These are phyloP conservation scores for Botia kubotai DNA, from an alignment of 2,797 vertebrate species.

Conservation along the genomic window DNA sequence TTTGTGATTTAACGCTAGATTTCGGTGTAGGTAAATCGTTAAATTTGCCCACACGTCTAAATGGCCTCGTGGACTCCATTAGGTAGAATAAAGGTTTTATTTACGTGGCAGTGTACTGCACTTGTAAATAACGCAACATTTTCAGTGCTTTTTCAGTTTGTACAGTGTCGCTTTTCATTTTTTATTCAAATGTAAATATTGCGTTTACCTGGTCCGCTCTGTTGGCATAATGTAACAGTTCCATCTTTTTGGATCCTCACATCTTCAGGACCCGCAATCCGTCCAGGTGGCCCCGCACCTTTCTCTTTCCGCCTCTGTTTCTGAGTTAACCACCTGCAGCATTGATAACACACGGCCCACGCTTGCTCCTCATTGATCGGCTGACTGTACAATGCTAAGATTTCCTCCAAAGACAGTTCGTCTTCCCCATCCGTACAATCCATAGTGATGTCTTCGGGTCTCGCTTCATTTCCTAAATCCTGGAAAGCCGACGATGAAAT, in stretches of 20 bases:
- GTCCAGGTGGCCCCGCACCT: slow-evolving; percentile 56
- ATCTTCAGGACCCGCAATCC: slow-evolving; percentile 80
- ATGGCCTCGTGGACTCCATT: not conserved
- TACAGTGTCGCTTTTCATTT: not conserved
- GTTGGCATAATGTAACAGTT: slow-evolving; percentile 74
- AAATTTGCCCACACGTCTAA: not conserved
- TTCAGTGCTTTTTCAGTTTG: not conserved
- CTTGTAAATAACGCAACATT: not conserved
- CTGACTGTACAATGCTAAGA: slow-evolving; percentile 89
- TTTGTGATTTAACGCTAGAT: not conserved
- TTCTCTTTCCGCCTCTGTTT: slow-evolving; percentile 68
- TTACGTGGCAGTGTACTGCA: not conserved
- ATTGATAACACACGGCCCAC: slow-evolving; percentile 97
- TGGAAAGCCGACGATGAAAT: slow-evolving; percentile 66
- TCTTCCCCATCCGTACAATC: slow-evolving; percentile 74
- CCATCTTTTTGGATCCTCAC: slow-evolving; percentile 88
- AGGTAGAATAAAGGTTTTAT: not conserved
- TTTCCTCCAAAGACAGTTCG: slow-evolving; percentile 87
- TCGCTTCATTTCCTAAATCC: slow-evolving; percentile 63
- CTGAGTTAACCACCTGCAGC: slow-evolving; percentile 81
- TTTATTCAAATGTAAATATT: not conserved
- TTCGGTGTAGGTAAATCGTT: not conserved
- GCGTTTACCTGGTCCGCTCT: slow-evolving; percentile 71
- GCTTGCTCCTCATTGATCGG: slow-evolving; percentile 98
- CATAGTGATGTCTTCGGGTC: slow-evolving; percentile 68